Evolutionary conservation across 2,797 vertebrate species (phyloP), one percentile per base, ranked within the genome.

Genomic region (Thamnophis elegans): DNA sequence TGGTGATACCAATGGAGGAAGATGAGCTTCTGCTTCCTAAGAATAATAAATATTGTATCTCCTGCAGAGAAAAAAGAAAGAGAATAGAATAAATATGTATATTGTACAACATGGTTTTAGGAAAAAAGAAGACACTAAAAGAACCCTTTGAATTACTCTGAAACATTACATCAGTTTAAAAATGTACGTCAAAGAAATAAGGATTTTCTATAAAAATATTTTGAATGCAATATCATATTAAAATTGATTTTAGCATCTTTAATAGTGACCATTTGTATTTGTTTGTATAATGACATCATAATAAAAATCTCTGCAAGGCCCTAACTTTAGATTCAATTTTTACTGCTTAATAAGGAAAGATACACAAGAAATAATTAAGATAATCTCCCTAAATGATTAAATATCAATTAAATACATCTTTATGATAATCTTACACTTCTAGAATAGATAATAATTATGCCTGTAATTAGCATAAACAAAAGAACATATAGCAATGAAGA

Each of bases 1-100:
- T 99, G 99, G 93, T 99, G 99, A 97, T 99, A 99, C 99, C 99
- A 99, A 97, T 99, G 99, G 88, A 99, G 98, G 97, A 99, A 99
- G 97, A 99, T 99, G 94, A 99, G 98, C 98, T 99, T 99, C 98
- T 99, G 99, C 96, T 99, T 99, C 97, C 99, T 98, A 97, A 99
- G 97, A 78, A 99, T 98, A 89, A 99, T 99, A 98, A 99, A 99
- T 95, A 99, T 98, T 2, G 99, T 99, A 95, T 99, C 99, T 93
- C 99, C 99, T 99, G 98, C 9, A 9, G 36, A 56, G 32, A 26
- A 91, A 22, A 88, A 32, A 58, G 47, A 62, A 13, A 58, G 89
- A 54, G 82, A 95, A 94, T 86, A 12, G 59, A 26, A 65, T 7
- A 47, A 93, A 93, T 60, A 73, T 68, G 11, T 18, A 47, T n/a